Conservation (phyloP, 2,797 vertebrate genomes). For the Coluber constrictor region DNA sequence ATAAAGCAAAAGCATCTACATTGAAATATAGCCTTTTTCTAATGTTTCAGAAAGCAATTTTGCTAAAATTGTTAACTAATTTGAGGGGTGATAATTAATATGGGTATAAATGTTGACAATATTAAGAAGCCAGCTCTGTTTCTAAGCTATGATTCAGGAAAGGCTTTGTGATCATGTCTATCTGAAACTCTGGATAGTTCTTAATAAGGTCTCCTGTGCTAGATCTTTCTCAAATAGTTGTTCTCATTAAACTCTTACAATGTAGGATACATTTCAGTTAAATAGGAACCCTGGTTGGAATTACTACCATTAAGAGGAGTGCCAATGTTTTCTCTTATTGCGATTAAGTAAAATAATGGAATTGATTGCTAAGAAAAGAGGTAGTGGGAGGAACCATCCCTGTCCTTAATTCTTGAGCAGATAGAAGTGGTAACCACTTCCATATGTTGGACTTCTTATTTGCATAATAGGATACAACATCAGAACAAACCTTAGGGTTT, state of each 20-base stretch:
- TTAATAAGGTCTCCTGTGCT: neutral
- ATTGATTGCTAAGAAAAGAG: neutral
- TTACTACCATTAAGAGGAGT: neutral
- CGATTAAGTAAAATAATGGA: neutral
- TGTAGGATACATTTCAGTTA: neutral
- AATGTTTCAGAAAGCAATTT: neutral
- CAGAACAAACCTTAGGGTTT: neutral
- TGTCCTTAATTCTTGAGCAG: neutral
- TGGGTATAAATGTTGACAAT: neutral
- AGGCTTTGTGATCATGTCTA: neutral
- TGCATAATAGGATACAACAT: neutral
- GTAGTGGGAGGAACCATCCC: neutral
- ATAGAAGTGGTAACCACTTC: neutral
- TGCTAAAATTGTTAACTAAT: neutral
- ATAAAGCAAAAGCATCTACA: neutral
- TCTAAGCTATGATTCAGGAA: neutral
- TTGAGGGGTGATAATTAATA: neutral
- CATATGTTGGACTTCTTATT: neutral
- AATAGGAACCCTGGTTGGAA: neutral
- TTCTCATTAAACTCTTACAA: neutral
- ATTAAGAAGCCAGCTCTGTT: neutral
- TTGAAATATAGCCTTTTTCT: neutral
- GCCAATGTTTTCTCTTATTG: neutral
- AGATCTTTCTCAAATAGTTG: neutral
- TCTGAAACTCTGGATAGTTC: neutral